A percentile compares a stretch with the other conserved stretches of the same genome.
These are phyloP conservation scores for Macrosteles quadrilineatus DNA, from an alignment of 1,140 invertebrate genomes.

Conservation along the genomic window DNA sequence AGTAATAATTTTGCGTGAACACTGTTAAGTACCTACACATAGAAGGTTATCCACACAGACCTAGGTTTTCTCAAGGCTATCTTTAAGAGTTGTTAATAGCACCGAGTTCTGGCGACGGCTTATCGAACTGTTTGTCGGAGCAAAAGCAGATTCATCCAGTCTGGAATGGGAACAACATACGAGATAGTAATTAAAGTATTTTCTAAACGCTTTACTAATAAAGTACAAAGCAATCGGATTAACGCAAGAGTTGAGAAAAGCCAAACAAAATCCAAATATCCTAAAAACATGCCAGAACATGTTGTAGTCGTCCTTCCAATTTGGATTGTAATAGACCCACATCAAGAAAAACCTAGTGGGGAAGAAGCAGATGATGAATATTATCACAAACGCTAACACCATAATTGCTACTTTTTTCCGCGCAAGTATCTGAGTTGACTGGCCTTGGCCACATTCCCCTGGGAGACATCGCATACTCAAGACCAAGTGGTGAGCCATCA, in stretches of 20 bases:
- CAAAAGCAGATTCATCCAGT: conserved; percentile 32
- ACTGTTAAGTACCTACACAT: too few species aligned
- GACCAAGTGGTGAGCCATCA: conserved; percentile 85
- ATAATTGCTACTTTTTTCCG: conserved; percentile 82
- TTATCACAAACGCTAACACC: conserved; percentile 91
- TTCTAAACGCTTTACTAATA: conserved; percentile 86
- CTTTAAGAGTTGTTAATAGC: background rate
- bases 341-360: conserved; percentile 82
- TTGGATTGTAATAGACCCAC: conserved; percentile 82
- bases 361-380: conserved; percentile 91
- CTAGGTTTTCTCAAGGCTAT: conserved; percentile 16
- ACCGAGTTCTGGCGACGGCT: conserved; percentile 40
- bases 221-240: conserved; percentile 93
- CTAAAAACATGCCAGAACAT: conserved; percentile 80
- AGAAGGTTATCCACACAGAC: too few species aligned
- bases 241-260: conserved; percentile 90
- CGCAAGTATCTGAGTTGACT: conserved; percentile 58
- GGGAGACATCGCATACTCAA: conserved; percentile 81
- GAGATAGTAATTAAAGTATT: conserved; percentile 88
- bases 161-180: conserved; percentile 55
- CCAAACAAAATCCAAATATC: conserved; percentile 83
- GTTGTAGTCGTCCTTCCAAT: conserved; percentile 70
- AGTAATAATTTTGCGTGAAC: too few species aligned
- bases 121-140: conserved; percentile 36
- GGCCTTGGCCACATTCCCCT: conserved; percentile 62